Conservation (phyloP, 2,888 invertebrate genomes). For the Stenichneumon culpator region DNA sequence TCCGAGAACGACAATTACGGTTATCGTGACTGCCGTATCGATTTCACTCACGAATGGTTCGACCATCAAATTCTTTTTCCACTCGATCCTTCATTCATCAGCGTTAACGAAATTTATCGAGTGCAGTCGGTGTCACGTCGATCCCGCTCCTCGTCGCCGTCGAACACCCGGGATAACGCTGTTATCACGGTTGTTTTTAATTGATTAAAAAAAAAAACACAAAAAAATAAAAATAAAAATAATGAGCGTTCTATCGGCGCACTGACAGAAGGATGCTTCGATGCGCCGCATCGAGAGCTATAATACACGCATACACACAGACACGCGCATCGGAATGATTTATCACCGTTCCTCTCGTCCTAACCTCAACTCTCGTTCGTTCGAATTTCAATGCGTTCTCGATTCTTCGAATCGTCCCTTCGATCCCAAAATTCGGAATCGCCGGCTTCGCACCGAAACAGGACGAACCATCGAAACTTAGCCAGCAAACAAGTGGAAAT, state of each 20-base stretch:
- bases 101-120: slow-evolving; percentile 11
- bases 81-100: not conserved
- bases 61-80: not conserved
- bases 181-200: not conserved
- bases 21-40: slow-evolving; percentile 3
- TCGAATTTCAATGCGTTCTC: not conserved
- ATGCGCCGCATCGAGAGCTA: not conserved
- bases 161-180: not conserved
- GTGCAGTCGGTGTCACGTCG: not conserved
- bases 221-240: not conserved
- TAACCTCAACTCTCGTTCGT: slow-evolving; percentile 60
- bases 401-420: not conserved
- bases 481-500: slow-evolving; percentile 56
- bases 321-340: slow-evolving; percentile 25
- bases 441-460: not conserved
- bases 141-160: not conserved
- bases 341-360: slow-evolving; percentile 27
- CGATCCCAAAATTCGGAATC: not conserved
- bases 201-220: slow-evolving; percentile 9
- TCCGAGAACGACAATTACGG: not conserved
- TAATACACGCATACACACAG: not conserved
- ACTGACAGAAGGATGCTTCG: slow-evolving; percentile 22
- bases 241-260: not conserved
- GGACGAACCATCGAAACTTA: slow-evolving; percentile 14
- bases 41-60: not conserved